phyloP scores from a whole-genome alignment of 2,888 invertebrate species.

The Synanthedon vespiformis region DNA sequence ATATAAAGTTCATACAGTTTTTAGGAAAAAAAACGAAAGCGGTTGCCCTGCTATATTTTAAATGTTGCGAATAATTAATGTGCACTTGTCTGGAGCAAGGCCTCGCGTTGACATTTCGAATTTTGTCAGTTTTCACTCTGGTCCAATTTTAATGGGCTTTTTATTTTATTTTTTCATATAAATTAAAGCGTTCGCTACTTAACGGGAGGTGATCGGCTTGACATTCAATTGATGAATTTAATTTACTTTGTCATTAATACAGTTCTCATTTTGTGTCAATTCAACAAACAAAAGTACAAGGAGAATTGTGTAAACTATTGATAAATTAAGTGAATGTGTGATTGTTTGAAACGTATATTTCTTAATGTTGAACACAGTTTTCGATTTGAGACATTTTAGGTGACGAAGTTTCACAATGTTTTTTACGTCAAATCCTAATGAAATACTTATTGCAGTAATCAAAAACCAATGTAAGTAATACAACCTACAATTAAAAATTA shows the following conservation, averaged over 20 bases:
- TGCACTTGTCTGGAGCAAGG: slow-evolving; percentile 48
- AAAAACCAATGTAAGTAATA: too few species aligned
- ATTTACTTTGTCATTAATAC: background rate
- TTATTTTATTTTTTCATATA: slow-evolving; percentile 7
- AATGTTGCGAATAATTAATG: slow-evolving; percentile 46
- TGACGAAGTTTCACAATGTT: too few species aligned
- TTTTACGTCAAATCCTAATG: too few species aligned
- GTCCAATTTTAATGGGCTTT: slow-evolving; percentile 12
- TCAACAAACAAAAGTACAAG: background rate
- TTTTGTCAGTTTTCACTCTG: slow-evolving; percentile 51
- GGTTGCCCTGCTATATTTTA: slow-evolving; percentile 19
- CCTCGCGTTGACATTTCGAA: slow-evolving; percentile 45
- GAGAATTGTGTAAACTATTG: background rate
- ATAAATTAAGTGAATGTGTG: background rate
- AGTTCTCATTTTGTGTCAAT: background rate
- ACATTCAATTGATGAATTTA: slow-evolving; percentile 5
- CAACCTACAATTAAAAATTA: too few species aligned
- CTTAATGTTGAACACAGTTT: too few species aligned
- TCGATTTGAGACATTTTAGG: too few species aligned
- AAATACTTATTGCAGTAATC: too few species aligned
- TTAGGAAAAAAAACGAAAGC: background rate
- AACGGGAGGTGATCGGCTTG: slow-evolving; percentile 8
- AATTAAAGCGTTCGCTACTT: slow-evolving; percentile 19
- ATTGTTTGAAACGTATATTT: too few species aligned
- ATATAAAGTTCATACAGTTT: background rate